Base-by-base conservation (phyloP, 2,113 vertebrate genomes). In the Cebidichthys violaceus region DNA sequence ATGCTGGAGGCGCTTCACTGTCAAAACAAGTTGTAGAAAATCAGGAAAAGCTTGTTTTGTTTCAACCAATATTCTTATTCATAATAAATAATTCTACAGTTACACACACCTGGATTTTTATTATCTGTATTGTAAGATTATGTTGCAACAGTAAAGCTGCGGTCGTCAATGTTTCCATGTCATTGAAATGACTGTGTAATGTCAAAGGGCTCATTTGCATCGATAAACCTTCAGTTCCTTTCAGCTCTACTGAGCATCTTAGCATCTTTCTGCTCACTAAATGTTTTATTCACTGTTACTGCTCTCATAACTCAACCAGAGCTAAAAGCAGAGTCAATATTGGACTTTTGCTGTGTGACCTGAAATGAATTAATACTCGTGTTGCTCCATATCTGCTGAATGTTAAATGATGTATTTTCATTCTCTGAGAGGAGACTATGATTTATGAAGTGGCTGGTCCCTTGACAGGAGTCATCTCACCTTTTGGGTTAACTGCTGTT, bases 71-170 rank as follows among this genome's bases (percentile, higher is more conserved):
- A 29, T 7, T 18, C 18, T 2, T 18, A 4, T 35, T 73, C 4
- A 27, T 47, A 39, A 57, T 64, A 14, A 33, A 33, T 33, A 33
- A 33, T 33, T 33, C 31, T 33, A 33, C 31, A 33, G 31, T 33
- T 33, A 47, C 10, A 29, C 18, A 24, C 24, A 33, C 35, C 24
- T 13, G 11, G 61, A 70, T 70, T 33, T 24, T 15, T 7, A 17
- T 47, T 4, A 52, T 11, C n/a, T n/a, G n/a, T n/a, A n/a, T n/a
- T n/a, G n/a, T n/a, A n/a, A n/a, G 8, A 24, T 55, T 11, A 10
- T n/a, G 52, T 54, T 54, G 43, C 5, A 75, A 62, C 57, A 61
- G 47, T 45, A 50, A 72, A 52, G 22, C 22, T 52, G 60, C 33
- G 11, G 4, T 37, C 27, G 64, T 75, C 73, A 27, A 50, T 75